phyloP scores from a whole-genome alignment of 2,888 invertebrate species.

The Patella depressa region DNA sequence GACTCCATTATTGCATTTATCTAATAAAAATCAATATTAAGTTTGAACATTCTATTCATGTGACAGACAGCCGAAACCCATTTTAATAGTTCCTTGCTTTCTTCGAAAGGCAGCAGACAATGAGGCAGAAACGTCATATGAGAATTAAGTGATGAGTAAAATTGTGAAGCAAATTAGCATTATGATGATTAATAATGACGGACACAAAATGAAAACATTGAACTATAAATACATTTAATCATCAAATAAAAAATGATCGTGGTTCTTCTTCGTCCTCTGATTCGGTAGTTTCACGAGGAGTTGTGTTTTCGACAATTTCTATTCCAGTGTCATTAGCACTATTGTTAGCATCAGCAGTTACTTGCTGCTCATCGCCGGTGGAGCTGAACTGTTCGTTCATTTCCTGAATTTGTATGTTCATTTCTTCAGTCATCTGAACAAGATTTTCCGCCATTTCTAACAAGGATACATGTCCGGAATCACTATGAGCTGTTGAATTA shows the following conservation, averaged over 20 bases:
- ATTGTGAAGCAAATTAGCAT: too few relatives aligned
- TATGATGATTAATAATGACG: too few relatives aligned
- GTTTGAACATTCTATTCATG: too few relatives aligned
- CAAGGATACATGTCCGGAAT: slow-evolving; percentile 41
- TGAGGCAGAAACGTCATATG: too few relatives aligned
- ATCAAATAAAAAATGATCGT: slow-evolving; percentile 5
- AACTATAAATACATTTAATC: too few relatives aligned
- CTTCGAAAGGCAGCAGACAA: too few relatives aligned
- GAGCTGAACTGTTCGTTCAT: slow-evolving; percentile 11
- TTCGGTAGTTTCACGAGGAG: neutral
- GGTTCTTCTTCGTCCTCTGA: neutral
- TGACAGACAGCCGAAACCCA: too few relatives aligned
- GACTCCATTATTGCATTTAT: too few relatives aligned
- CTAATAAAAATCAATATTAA: too few relatives aligned
- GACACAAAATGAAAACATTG: too few relatives aligned
- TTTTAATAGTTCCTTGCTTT: too few relatives aligned
- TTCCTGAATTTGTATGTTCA: slow-evolving; percentile 39
- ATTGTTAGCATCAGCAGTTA: neutral
- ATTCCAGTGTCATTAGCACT: slow-evolving; percentile 8
- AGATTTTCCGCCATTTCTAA: slow-evolving; percentile 57
- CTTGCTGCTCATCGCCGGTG: neutral
- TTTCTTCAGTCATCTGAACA: slow-evolving; percentile 51
- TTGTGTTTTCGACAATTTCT: neutral
- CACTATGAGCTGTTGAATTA: neutral
- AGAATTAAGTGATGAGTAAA: too few relatives aligned